Percentiles rank a stretch among this genome's conserved stretches.
Conservation (phyloP, 2,113 vertebrate species). For the Phaethon lepturus region DNA sequence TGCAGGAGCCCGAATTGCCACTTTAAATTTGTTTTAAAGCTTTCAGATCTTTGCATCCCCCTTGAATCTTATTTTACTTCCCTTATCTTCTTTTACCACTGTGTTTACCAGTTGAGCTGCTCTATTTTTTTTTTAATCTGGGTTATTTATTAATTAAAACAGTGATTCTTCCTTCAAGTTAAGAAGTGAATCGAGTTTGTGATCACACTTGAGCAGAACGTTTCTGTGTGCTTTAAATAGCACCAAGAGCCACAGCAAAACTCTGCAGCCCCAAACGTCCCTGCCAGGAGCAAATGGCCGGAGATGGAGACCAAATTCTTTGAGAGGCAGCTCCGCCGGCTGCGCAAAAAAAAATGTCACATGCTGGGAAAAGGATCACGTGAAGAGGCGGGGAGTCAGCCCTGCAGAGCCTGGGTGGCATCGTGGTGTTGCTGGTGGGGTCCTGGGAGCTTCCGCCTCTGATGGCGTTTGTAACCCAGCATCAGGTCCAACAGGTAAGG, state of each 20-base stretch:
- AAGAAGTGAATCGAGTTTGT: background rate
- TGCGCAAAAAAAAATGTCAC: background rate
- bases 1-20: background rate
- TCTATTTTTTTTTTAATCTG: background rate
- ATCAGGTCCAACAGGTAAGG: slow-evolving; percentile 81
- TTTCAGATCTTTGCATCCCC: background rate
- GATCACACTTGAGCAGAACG: background rate
- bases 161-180: background rate
- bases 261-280: background rate
- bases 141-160: background rate
- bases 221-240: background rate
- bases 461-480: slow-evolving; percentile 79
- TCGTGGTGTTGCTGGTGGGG: background rate
- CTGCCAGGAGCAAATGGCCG: background rate
- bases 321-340: background rate
- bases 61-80: background rate
- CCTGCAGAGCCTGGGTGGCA: background rate
- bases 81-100: background rate
- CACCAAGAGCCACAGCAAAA: background rate
- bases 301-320: background rate
- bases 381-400: background rate
- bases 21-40: background rate
- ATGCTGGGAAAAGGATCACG: background rate
- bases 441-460: background rate
- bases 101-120: background rate